phyloP scores from a whole-genome alignment of 2,797 vertebrate genomes.

The Pangasius macronema region DNA sequence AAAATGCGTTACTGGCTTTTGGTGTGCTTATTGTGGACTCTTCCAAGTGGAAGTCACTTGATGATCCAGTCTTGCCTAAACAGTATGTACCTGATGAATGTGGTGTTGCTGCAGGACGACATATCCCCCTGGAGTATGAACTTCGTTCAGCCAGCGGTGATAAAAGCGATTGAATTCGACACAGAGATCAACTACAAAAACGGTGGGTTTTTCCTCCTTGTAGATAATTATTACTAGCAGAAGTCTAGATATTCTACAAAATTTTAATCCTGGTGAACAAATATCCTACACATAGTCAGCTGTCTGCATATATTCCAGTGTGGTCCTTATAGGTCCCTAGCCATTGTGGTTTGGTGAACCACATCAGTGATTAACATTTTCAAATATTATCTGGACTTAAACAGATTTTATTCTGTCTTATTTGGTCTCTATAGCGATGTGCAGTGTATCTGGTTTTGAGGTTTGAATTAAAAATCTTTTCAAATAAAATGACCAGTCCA shows the following conservation, averaged over 20 bases:
- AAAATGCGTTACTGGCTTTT: conserved; percentile 45
- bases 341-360: background rate
- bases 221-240: background rate
- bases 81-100: conserved; percentile 74
- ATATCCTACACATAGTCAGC: background rate
- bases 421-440: background rate
- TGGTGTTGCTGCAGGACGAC: conserved; percentile 84
- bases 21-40: conserved; percentile 31
- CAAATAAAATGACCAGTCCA: background rate
- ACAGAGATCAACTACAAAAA: conserved; percentile 50
- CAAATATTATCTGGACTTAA: background rate
- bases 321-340: background rate
- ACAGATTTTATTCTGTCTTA: background rate
- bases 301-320: background rate
- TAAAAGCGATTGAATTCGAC: conserved; percentile 66
- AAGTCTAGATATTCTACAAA: background rate
- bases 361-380: background rate
- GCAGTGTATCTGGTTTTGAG: background rate
- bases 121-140: conserved; percentile 73
- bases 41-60: conserved; percentile 13
- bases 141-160: conserved; percentile 71
- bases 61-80: conserved; percentile 57
- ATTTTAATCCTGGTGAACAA: background rate
- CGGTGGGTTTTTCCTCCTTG: conserved; percentile 56
- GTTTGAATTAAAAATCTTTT: background rate